Conservation (phyloP, 2,113 vertebrate species). For the Cinclus mexicanus region DNA sequence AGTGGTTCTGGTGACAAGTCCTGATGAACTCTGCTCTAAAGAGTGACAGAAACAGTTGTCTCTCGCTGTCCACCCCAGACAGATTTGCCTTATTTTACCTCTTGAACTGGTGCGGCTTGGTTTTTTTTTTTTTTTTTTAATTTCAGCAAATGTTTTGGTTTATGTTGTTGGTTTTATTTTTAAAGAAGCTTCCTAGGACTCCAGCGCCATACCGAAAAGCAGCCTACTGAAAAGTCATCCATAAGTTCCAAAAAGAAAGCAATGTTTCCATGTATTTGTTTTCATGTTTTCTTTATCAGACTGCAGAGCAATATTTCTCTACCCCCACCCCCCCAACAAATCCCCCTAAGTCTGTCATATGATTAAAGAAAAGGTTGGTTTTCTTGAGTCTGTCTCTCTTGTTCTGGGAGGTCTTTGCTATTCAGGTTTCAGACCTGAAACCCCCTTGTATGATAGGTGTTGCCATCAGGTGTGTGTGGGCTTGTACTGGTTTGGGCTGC, state of each 20-base stretch:
- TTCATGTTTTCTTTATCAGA: not conserved
- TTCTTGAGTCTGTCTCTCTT: not conserved
- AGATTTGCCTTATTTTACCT: not conserved
- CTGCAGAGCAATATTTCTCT: not conserved
- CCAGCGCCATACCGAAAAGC: not conserved
- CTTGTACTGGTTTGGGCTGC: not conserved
- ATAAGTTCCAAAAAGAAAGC: not conserved
- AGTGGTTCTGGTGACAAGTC: not conserved
- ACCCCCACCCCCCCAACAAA: accelerated
- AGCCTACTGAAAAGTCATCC: not conserved
- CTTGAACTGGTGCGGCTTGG: not conserved
- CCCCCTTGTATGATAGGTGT: not conserved
- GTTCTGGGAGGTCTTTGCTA: not conserved
- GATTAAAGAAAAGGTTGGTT: not conserved
- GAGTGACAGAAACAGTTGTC: not conserved
- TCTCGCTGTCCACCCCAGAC: not conserved
- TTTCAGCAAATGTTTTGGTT: not conserved
- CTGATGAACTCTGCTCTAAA: not conserved
- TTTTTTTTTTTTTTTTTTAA: not conserved
- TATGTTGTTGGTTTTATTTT: not conserved
- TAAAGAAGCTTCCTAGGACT: not conserved
- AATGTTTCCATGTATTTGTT: not conserved
- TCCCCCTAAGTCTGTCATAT: not conserved
- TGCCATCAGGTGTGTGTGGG: accelerated
- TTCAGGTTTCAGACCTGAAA: not conserved